Percentiles rank a stretch among this genome's conserved stretches.
These are phyloP conservation scores for Cyanoliseus patagonus DNA, from an alignment of 2,113 vertebrate genomes.

Conservation along the genomic window DNA sequence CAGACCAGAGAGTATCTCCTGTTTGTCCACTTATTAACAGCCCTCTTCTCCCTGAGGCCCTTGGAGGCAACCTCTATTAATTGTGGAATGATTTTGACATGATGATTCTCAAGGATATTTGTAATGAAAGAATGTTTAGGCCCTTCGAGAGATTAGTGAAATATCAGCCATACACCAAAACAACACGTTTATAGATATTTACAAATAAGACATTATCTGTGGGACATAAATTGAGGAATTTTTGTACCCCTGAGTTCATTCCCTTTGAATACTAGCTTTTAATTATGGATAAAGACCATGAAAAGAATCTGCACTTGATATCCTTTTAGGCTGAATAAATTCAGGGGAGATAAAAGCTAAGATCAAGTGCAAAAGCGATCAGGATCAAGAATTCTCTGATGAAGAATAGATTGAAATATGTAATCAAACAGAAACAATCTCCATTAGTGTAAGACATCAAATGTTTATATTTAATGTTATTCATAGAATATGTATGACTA, in stretches of 20 bases:
- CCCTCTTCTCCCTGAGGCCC: conserved; percentile 37
- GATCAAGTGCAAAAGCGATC: conserved; percentile 40
- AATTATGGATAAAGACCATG: conserved; percentile 58
- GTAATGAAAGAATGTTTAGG: conserved; percentile 52
- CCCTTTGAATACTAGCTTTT: conserved; percentile 34
- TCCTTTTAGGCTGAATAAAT: conserved; percentile 51
- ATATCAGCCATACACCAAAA: conserved; percentile 9
- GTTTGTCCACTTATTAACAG: conserved; percentile 65
- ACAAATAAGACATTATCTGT: conserved; percentile 60
- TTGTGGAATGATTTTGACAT: conserved; percentile 60
- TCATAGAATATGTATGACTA: conserved; percentile 62
- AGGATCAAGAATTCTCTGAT: conserved; percentile 61
- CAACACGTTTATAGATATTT: conserved; percentile 54
- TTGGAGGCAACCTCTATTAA: conserved; percentile 62
- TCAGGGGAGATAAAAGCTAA: conserved; percentile 47
- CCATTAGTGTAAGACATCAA: conserved; percentile 55
- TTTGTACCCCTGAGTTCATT: conserved; percentile 55
- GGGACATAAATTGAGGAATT: conserved; percentile 52
- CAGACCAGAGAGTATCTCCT: conserved; percentile 3
- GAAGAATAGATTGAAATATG: conserved; percentile 57
- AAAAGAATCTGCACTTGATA: conserved; percentile 45
- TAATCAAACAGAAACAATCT: conserved; percentile 61
- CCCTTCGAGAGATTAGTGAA: conserved; percentile 34
- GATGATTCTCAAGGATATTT: conserved; percentile 64
- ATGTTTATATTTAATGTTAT: conserved; percentile 59